These are phyloP conservation scores for Aspidiotus destructor DNA, from an alignment of 2,888 invertebrate species.

Conservation along the genomic window DNA sequence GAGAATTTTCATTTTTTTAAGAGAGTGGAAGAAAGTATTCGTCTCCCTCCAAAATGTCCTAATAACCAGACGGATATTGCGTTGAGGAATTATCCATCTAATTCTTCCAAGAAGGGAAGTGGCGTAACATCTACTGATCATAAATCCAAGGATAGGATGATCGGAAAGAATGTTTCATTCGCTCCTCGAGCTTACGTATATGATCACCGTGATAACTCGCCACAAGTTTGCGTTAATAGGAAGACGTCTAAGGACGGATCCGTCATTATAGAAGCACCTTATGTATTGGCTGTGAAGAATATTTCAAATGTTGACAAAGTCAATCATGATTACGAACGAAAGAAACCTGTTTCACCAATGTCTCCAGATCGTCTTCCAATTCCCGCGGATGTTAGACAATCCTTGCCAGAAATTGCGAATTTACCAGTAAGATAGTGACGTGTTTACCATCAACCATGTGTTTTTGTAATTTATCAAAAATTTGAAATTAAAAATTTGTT, in stretches of 20 bases:
- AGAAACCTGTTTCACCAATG: neutral
- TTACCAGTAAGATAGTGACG: neutral
- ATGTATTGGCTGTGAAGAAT: conserved; percentile 15
- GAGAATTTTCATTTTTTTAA: too few relatives aligned
- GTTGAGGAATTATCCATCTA: too few relatives aligned
- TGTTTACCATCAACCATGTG: too few relatives aligned
- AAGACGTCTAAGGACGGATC: neutral
- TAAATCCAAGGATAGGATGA: neutral
- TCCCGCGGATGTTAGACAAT: conserved; percentile 13
- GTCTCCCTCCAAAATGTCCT: too few relatives aligned
- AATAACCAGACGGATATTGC: too few relatives aligned
- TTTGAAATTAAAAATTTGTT: neutral
- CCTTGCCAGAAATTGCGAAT: neutral
- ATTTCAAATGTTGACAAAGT: neutral
- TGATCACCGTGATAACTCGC: neutral
- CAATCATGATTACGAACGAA: neutral
- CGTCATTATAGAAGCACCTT: conserved; percentile 22
- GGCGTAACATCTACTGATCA: conserved; percentile 3
- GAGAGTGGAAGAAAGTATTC: too few relatives aligned
- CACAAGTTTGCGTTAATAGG: neutral
- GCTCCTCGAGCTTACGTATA: conserved; percentile 17
- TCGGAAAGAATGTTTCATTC: conserved; percentile 18
- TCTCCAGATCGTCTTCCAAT: conserved; percentile 7
- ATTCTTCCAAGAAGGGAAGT: too few relatives aligned
- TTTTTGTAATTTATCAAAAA: too few relatives aligned